phyloP scores from a whole-genome alignment of 2,888 invertebrate species.

The Mesopsocus fuscifrons region DNA sequence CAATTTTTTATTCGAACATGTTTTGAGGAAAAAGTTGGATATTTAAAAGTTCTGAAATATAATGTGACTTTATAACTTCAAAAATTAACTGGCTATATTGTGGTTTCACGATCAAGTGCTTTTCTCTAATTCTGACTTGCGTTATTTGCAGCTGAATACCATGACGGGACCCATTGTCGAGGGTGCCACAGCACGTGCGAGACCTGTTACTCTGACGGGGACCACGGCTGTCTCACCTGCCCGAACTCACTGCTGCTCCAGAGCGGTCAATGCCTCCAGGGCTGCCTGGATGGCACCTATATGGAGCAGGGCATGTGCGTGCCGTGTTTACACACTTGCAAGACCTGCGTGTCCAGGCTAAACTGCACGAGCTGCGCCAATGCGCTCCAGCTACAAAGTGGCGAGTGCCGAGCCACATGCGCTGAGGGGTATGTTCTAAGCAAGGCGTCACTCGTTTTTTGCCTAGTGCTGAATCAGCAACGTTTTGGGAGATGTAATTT shows the following conservation, averaged over 20 bases:
- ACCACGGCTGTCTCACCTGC: slow-evolving; percentile 53
- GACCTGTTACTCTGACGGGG: slow-evolving; percentile 61
- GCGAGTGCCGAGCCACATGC: slow-evolving; percentile 63
- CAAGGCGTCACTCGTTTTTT: neutral
- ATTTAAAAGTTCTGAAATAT: no score
- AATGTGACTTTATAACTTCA: no score
- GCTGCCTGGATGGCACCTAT: slow-evolving; percentile 37
- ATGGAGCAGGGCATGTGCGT: slow-evolving; percentile 53
- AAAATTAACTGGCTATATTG: no score
- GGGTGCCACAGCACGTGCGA: slow-evolving; percentile 62
- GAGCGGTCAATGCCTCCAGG: slow-evolving; percentile 22
- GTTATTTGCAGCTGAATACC: slow-evolving; percentile 56
- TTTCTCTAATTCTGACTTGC: no score
- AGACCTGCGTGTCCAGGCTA: slow-evolving; percentile 52
- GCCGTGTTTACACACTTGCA: slow-evolving; percentile 62
- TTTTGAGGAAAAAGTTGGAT: no score
- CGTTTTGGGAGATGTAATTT: neutral
- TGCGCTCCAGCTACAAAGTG: slow-evolving; percentile 59
- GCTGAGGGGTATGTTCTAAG: slow-evolving; percentile 36
- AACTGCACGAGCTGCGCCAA: slow-evolving; percentile 66
- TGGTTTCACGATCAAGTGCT: no score
- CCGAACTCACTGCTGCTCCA: slow-evolving; percentile 46
- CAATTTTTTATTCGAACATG: no score
- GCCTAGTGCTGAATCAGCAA: neutral
- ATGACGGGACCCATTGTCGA: slow-evolving; percentile 47